These are phyloP conservation scores for Phenganax subtilis DNA, from an alignment of 92 coral and sea anemone genomes.

Conservation along the genomic window DNA sequence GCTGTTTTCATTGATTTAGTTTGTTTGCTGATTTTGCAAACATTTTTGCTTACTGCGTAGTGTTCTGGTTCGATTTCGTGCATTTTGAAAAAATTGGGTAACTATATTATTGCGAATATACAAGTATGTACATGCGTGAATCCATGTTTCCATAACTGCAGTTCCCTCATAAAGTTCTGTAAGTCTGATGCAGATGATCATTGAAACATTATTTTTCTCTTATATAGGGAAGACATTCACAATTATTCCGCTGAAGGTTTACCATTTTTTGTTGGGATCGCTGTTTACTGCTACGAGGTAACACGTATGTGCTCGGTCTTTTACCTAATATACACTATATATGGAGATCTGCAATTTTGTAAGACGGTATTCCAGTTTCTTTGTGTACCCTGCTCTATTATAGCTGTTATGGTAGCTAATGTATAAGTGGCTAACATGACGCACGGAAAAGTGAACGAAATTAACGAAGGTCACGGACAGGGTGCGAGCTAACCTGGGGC, in stretches of 20 bases:
- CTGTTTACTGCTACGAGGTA: slow-evolving; percentile 98
- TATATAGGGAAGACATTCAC: slow-evolving; percentile 31
- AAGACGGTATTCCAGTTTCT: too few species aligned
- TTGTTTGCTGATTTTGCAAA: slow-evolving; percentile 97
- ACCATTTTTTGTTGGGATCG: slow-evolving; percentile 92
- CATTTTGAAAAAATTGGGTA: slow-evolving; percentile 86
- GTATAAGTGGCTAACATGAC: too few species aligned
- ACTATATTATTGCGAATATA: slow-evolving; percentile 21
- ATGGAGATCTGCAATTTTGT: too few species aligned
- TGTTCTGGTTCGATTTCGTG: slow-evolving; percentile 97
- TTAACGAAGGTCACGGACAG: too few species aligned
- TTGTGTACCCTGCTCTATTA: too few species aligned
- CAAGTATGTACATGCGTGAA: not conserved
- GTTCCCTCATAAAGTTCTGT: not conserved
- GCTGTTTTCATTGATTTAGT: slow-evolving; percentile 49
- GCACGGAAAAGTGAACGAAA: too few species aligned
- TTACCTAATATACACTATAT: too few species aligned
- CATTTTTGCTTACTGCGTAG: slow-evolving; percentile 97
- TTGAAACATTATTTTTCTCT: too few species aligned
- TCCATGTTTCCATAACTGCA: not conserved
- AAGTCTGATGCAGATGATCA: not conserved
- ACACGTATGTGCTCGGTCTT: not conserved
- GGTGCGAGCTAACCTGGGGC: too few species aligned
- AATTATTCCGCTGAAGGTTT: slow-evolving; percentile 53
- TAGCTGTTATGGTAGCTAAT: too few species aligned